Base-by-base conservation (phyloP, 2,113 vertebrate species). In the Sporophila hypoxantha region DNA sequence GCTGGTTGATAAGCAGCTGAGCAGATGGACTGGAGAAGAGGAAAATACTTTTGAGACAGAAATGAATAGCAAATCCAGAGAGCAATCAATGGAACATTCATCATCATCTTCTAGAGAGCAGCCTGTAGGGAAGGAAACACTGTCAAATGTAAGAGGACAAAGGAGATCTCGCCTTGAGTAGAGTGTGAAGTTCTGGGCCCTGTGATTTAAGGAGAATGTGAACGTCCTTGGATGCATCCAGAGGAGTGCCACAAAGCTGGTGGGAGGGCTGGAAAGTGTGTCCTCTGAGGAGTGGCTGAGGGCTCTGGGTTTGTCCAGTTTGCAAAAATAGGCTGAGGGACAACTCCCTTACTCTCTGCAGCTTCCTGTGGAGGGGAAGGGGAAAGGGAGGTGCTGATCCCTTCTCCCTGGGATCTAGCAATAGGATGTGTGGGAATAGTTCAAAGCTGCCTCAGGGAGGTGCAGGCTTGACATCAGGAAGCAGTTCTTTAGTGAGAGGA, bases 121-220 rank as follows among this genome's bases (percentile, higher is more conserved):
- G 55, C 98, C 98, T 20, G 93, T 98, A 2, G 98, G 98, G 29
- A 98, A 98, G 92, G 98, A 98, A 96, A 95, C 97, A 30, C 23
- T 94, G 21, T 37, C 65, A 53, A 80, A 95, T 78, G 97, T 98
- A 97, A 97, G 92, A 37, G 36, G 14, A 2, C 14, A 25, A 53
- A 75, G 34, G 34, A 47, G 29, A 74, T 22, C 25, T 89, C 56
- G 21, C 8, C 27, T 69, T 26, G 41, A 86, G 5, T 34, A 41
- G 6, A 49, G 27, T 67, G 32, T 59, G 67, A 22, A 37, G 5
- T 83, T 76, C 37, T 73, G 27, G 65, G 8, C 15, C 17, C 34
- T 34, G 1, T 46, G 23, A 18, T 68, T 80, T 86, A n/a, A 62
- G 37, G 47, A 55, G 32, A 39, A 34, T 29, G 5, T 60, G 5